Evolutionary conservation across 1,140 invertebrate species (phyloP), one percentile per base, ranked within the genome.

Genomic region (Camponotus vicinus): DNA sequence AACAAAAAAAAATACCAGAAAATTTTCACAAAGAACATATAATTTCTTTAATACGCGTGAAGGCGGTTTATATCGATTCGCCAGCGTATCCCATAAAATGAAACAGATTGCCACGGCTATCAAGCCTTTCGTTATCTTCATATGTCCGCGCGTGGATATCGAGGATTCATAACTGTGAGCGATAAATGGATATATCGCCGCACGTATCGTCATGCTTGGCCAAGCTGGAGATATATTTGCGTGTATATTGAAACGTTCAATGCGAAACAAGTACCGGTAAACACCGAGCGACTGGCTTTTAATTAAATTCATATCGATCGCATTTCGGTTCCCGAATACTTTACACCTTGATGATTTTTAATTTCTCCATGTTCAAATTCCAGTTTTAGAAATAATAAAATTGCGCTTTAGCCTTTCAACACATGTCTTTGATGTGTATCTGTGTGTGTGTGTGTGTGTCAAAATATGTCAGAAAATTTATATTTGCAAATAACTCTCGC

Each of bases 241-340:
- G 40, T 34, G 40, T 49, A 61, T 64, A 80, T 86, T 76, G 87
- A 88, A 89, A 73, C 66, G 42, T 73, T 55, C 42, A 49, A 63
- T 63, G 40, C 76, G 57, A 63, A 57, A 45, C 79, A 73, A 70
- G 57, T 55, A 82, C 49, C 55, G 42, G 77, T 86, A 88, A 88
- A 83, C 86, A 86, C 7, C 86, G 77, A 86, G 37, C 88, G 77
- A 79, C 69, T 78, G 67, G 61, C 71, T 91, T 91, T 91, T 91
- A 91, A 91, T 91, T 91, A 91, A 91, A 91, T 86, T 76, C 79
- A 66, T 69, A 90, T 90, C 63, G 73, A 91, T 90, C 63, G 73
- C 57, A 63, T 75, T 82, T 83, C 34, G 45, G 37, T 32, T 49
- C 32, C 1, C 78, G 34, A 57, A 3, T 27, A 52, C 49, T 90